Percentiles rank a stretch among this genome's conserved stretches.
phyloP scores from a whole-genome alignment of 2,888 invertebrate genomes.

The Pherbina coryleti region DNA sequence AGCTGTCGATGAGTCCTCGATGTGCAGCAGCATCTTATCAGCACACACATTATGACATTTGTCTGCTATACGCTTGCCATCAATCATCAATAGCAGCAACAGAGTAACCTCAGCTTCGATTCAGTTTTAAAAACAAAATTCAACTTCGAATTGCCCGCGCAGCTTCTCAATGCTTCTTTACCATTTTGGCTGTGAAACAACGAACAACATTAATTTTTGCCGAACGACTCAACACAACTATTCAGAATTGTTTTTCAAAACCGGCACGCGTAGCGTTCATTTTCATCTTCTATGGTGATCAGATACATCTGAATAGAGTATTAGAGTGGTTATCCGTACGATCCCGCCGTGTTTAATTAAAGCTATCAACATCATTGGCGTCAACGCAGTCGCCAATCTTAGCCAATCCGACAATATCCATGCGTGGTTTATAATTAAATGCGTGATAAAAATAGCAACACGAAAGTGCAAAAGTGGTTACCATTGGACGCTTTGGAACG shows the following conservation, averaged over 20 bases:
- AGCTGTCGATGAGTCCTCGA: no score
- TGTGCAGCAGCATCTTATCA: constrained; percentile 6
- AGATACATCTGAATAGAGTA: neutral
- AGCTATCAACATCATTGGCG: neutral
- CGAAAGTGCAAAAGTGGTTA: constrained; percentile 16
- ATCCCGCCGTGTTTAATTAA: neutral
- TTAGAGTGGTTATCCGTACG: neutral
- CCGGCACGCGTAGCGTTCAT: constrained; percentile 21
- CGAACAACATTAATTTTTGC: constrained; percentile 51
- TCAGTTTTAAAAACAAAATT: constrained; percentile 38
- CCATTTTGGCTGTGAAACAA: constrained; percentile 65
- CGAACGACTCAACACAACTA: constrained; percentile 36
- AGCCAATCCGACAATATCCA: constrained; percentile 1
- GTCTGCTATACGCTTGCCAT: constrained; percentile 22
- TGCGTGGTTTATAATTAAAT: neutral
- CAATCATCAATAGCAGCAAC: constrained; percentile 47
- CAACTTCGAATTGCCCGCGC: constrained; percentile 47
- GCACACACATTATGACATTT: neutral
- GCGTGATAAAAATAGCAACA: constrained; percentile 22
- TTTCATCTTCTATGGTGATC: neutral
- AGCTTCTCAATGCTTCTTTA: constrained; percentile 59
- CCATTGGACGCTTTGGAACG: constrained; percentile 12
- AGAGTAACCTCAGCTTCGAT: constrained; percentile 45
- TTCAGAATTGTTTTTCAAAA: constrained; percentile 24
- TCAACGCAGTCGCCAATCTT: neutral